These are phyloP conservation scores for Agrotis puta DNA, from an alignment of 2,888 invertebrate genomes.

Conservation along the genomic window DNA sequence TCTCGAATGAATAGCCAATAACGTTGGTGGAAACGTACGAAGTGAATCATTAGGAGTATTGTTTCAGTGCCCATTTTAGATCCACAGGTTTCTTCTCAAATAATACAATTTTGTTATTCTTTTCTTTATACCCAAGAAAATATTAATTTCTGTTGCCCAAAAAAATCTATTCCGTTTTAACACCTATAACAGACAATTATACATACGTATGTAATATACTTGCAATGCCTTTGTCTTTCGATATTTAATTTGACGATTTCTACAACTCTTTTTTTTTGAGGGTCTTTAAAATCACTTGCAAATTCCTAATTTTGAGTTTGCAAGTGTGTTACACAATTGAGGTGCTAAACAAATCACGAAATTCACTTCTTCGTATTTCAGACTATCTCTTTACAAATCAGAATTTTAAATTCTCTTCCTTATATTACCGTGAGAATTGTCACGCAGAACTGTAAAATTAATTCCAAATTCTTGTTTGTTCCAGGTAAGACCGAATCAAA, in stretches of 20 bases:
- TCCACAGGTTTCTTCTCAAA: too few relatives aligned
- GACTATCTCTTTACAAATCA: constrained; percentile 5
- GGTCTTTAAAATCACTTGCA: too few relatives aligned
- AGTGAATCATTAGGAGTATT: too few relatives aligned
- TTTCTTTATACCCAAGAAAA: too few relatives aligned
- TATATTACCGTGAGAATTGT: constrained; percentile 27
- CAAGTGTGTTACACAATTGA: background rate
- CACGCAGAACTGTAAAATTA: constrained; percentile 25
- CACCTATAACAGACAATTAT: background rate
- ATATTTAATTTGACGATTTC: background rate
- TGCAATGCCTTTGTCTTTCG: background rate
- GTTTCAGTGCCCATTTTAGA: too few relatives aligned
- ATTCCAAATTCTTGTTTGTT: constrained; percentile 59
- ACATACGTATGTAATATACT: background rate
- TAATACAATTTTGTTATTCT: too few relatives aligned
- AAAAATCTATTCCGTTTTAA: background rate
- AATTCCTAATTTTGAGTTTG: background rate
- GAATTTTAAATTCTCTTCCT: background rate
- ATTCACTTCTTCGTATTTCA: background rate
- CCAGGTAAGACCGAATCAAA: constrained; percentile 64
- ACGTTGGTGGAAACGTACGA: too few relatives aligned
- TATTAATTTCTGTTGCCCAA: too few relatives aligned
- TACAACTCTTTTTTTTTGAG: background rate
- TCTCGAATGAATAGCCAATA: too few relatives aligned
- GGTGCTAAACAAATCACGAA: background rate